Percentiles rank a stretch among this genome's conserved stretches.
Evolutionary conservation across 2,797 vertebrate species (phyloP).

Genomic region (Spinibarbus caldwelli): DNA sequence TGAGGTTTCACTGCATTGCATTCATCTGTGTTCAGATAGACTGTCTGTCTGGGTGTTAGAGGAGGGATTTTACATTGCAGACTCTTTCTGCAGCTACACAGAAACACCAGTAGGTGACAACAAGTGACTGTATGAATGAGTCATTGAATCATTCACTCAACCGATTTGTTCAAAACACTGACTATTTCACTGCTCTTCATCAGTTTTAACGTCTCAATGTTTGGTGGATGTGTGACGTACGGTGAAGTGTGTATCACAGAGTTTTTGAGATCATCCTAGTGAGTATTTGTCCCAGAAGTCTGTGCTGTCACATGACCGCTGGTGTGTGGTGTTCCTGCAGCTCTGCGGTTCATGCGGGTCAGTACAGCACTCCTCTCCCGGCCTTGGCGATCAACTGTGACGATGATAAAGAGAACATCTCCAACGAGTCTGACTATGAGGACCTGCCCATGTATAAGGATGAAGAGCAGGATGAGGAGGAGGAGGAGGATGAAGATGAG

Average conservation of each 20-base stretch:
- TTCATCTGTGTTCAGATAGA: no score
- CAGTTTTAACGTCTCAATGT: no score
- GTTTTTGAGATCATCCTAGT: no score
- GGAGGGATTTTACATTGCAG: not conserved
- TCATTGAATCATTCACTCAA: not conserved
- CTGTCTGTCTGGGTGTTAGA: not conserved
- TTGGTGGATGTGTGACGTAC: not conserved
- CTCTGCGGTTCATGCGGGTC: conserved; percentile 70
- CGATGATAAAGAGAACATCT: conserved; percentile 99
- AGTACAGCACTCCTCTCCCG: conserved; percentile 86
- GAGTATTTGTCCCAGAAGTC: not conserved
- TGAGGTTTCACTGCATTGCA: no score
- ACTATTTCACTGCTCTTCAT: no score
- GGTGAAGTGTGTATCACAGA: not conserved
- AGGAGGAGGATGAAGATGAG: conserved; percentile 83
- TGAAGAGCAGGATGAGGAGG: conserved; percentile 89
- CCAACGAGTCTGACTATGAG: conserved; percentile 92
- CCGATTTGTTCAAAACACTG: not conserved
- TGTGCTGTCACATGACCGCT: not conserved
- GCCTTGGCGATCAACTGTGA: conserved; percentile 95
- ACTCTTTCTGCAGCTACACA: not conserved
- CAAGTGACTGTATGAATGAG: not conserved
- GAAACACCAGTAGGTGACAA: not conserved
- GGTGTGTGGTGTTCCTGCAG: conserved; percentile 26
- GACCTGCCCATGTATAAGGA: conserved; percentile 93